Base-by-base conservation (phyloP, 2,888 invertebrate genomes). In the Ophion ventricosus region DNA sequence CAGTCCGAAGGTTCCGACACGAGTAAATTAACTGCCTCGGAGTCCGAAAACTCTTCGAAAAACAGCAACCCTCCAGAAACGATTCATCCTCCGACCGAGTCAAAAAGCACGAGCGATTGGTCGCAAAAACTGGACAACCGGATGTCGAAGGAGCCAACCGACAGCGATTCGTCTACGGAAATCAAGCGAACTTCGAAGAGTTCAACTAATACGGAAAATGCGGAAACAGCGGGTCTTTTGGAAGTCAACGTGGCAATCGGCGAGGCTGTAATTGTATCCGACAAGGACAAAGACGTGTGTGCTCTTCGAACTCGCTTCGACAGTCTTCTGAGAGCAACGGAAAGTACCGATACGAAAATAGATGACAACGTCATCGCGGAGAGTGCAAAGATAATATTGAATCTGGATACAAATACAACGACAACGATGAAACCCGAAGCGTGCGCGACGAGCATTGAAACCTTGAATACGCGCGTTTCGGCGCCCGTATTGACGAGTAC, bases 371-470 rank as follows among this genome's bases (percentile, higher is more conserved):
- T 7, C 64, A 86, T 77, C 25, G 67, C 85, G 29, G 90, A 90
- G 10, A 90, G 82, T 56, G 89, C 88, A 29, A 91, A 93, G 70
- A 92, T 93, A 14, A 89, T 93, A 29, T 85, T 93, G 40, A 93
- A 93, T 82, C 86, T 93, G 0, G 93, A 93, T 61, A 93, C 93
- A 0, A 93, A 93, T 54, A 93, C 92, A 1, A 93, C 93, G 40
- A 93, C 93, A 0, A 92, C 92, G 4, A 88, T 93, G 91, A 93
- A 92, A 82, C 87, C 90, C 11, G 92, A 92, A 72, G 81, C 78
- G 56, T 72, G 29, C 23, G 59, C 79, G 1, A 73, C 64, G 2
- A 74, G 70, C 29, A 78, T 83, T 11, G 84, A 86, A 4, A 76
- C 82, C 7, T 75, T 83, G 0, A 83, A 85, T 0, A 43, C 78